These are phyloP conservation scores for Brachionus calyciflorus DNA, from an alignment of 1,140 invertebrate genomes.

Conservation along the genomic window DNA sequence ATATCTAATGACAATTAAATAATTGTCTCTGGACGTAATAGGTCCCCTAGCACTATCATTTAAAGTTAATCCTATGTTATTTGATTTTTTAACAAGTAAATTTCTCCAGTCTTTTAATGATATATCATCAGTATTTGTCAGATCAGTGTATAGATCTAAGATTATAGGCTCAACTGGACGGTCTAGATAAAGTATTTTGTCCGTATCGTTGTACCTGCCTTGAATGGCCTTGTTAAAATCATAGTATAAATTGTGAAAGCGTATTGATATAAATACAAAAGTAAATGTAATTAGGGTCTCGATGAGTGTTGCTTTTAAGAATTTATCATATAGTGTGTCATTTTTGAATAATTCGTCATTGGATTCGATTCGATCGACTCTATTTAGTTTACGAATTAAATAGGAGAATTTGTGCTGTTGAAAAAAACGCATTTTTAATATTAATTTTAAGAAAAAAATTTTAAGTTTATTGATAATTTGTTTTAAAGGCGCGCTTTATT, in stretches of 20 bases:
- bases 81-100: neutral
- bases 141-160: neutral
- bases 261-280: neutral
- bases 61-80: too few species aligned
- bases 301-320: slow-evolving; percentile 28
- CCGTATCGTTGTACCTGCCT: too few species aligned
- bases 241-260: neutral
- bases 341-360: slow-evolving; percentile 1
- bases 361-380: neutral
- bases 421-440: slow-evolving; percentile 29
- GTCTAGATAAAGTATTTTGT: neutral
- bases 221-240: neutral
- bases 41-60: neutral
- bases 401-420: slow-evolving; percentile 24
- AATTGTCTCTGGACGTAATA: neutral
- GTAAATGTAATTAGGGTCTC: neutral
- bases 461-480: neutral
- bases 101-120: neutral
- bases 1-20: neutral
- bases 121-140: neutral
- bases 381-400: slow-evolving; percentile 29
- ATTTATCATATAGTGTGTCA: neutral
- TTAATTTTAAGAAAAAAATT: neutral
- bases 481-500: neutral
- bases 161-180: neutral